Base-by-base conservation (phyloP, 2,113 vertebrate species). In the Lamprotornis superbus region DNA sequence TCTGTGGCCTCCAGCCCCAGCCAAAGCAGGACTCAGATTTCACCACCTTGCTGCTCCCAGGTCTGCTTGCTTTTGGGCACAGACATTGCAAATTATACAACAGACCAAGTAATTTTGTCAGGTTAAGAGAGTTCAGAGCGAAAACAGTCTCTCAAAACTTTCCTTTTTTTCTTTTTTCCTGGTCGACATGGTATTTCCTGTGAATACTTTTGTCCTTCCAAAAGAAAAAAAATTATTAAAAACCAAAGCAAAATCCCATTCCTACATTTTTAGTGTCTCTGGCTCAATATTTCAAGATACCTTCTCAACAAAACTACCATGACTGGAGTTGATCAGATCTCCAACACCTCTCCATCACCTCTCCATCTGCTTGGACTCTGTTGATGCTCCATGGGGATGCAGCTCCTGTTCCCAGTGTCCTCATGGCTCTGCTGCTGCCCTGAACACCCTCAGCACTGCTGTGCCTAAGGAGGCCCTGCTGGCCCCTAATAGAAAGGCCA, bases 11-110 rank as follows among this genome's bases (percentile, higher is more conserved):
- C 67, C 68, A 68, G 64, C 46, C 68, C 71, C 71, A 27, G 79
- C 71, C 85, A 83, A 77, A 70, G 75, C 75, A 70, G 71, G 63
- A 57, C 74, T 84, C 86, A n/a, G 23, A 28, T 83, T 93, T 95
- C 84, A 69, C 20, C 46, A 0, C 0, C 57, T 64, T 80, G 50
- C 53, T 55, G 44, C 74, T 64, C 37, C 5, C 49, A 24, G 31
- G 2, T 17, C 61, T 30, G 49, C 17, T 57, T 57, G 67, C 40
- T 69, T 89, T 35, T 61, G 49, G 65, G 53, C 28, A 31, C 63
- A 61, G 61, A 23, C 65, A 39, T 6, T 25, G n/a, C 27, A n/a
- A 18, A 23, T 55, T 55, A 17, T 47, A 57, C 63, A 39, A 12
- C 15, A 49, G 44, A n/a, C 20, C 52, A 23, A 31, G 35, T 7